These are phyloP conservation scores for Psittacula cyanocephala DNA, from an alignment of 2,113 vertebrate species.

Conservation along the genomic window DNA sequence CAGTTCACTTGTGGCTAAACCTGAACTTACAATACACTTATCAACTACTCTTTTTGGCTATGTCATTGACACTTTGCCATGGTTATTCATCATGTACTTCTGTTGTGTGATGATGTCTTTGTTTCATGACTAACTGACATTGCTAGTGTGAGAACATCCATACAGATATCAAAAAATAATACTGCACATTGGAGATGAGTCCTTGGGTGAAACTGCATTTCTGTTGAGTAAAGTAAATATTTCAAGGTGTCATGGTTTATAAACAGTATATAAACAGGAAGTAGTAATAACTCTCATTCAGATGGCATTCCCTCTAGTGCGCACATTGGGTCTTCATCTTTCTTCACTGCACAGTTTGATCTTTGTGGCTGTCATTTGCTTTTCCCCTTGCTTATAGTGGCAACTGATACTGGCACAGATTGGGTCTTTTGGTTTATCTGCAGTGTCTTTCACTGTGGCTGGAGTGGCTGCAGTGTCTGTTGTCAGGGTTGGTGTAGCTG, in stretches of 20 bases:
- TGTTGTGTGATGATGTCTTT: neutral
- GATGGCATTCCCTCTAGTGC: neutral
- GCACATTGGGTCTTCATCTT: neutral
- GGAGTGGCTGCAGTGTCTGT: neutral
- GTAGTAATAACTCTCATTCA: neutral
- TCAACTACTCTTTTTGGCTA: neutral
- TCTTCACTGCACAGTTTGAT: neutral
- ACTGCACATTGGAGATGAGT: neutral
- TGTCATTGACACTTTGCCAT: neutral
- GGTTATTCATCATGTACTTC: neutral
- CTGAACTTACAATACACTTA: fast-evolving
- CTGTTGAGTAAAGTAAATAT: neutral
- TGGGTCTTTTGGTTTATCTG: neutral
- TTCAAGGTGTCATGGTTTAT: neutral
- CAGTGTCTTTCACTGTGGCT: neutral
- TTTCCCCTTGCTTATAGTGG: neutral
- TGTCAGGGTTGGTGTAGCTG: neutral
- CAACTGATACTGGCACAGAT: neutral
- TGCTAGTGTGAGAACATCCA: neutral
- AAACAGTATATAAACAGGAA: neutral
- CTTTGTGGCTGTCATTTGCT: neutral
- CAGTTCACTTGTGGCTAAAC: neutral
- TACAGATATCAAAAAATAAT: neutral
- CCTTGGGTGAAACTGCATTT: neutral
- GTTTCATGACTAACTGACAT: neutral